Base-by-base conservation (phyloP, 2,888 invertebrate genomes). In the Agrypnus murinus region DNA sequence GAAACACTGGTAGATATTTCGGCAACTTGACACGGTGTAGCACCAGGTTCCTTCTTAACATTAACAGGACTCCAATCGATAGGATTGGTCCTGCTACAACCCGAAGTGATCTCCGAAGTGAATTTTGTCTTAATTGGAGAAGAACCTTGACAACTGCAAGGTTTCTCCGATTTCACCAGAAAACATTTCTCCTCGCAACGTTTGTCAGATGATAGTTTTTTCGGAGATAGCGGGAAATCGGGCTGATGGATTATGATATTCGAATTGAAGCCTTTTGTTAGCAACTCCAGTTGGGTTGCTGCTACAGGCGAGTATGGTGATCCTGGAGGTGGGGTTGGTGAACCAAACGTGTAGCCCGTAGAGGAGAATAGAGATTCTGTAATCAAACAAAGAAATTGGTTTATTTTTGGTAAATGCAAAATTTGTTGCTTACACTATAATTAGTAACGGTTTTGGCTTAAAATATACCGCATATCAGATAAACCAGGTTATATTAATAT, bases 21-120 rank as follows among this genome's bases (percentile, higher is more conserved):
- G 83, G 91, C 80, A 83, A 92, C 87, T 87, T 88, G 88, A 86
- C 89, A 89, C 15, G 88, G 88, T 50, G 86, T 86, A 59, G 85
- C 83, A 43, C 87, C 84, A 0, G 92, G 92, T 82, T 92, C 92
- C 70, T 92, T 88, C 82, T 92, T 92, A 67, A 92, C 90, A 78
- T 90, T 88, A 59, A 89, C 86, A 79, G 80, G 86, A 17, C 81
- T 79, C 50, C 91, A 92, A 67, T 91, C 90, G 70, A 92, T 89
- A 2, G 92, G 92, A 82, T 92, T 89, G 8, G 92, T 92, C 53
- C 92, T 87, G 81, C 92, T 92, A 83, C 92, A 92, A 1, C 92
- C 92, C 65, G 75, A 73, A 25, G 57, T 53, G 43, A 70, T 73
- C 57, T 80, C 79, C 15, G 69, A 17, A n/a, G n/a, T n/a, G 38